Base-by-base conservation (phyloP, 1,140 invertebrate species). In the Coelopa frigida region DNA sequence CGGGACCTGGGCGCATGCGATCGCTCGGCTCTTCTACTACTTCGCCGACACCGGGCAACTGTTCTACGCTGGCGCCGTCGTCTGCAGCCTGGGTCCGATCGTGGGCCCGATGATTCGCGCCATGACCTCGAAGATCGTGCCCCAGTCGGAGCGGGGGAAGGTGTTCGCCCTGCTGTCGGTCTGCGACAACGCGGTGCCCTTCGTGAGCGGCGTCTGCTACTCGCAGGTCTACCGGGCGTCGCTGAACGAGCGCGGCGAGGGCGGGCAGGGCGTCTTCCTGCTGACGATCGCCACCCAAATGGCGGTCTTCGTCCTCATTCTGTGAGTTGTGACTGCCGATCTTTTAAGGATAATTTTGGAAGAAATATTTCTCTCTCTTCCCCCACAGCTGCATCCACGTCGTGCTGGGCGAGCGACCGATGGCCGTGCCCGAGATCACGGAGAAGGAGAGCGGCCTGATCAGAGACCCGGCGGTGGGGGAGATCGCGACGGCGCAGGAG, bases 41-140 rank as follows among this genome's bases (percentile, higher is more conserved):
- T 69, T 74, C 32, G 81, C 83, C 0, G 51, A 60, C 0, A 58
- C 54, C 0, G 67, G 73, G 0, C 65, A 61, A 44, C 40, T 78
- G 3, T 78, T 86, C 62, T 87, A 85, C 59, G 51, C 76, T 2
- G 83, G 85, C 6, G 83, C 80, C 14, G 69, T 70, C 0, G 73
- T 81, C 12, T 81, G 82, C 5, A 77, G 81, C 7, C 65, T 86
- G 21, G 85, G 84, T 0, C 84, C 85, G 1, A 76, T 81, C 31
- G 80, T 85, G 0, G 84, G 81, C 0, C 84, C 85, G 8, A 77
- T 85, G 29, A 72, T 88, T 31, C 72, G 84, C 32, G 84, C 85
- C 4, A 82, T 87, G 74, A 76, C 79, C 8, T 87, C 84, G 0
- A 88, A 87, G 70, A 68, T 83, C 3, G 75, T 86, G 15, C 70